phyloP scores from a whole-genome alignment of 1,140 invertebrate species.

The Drosophila varians region DNA sequence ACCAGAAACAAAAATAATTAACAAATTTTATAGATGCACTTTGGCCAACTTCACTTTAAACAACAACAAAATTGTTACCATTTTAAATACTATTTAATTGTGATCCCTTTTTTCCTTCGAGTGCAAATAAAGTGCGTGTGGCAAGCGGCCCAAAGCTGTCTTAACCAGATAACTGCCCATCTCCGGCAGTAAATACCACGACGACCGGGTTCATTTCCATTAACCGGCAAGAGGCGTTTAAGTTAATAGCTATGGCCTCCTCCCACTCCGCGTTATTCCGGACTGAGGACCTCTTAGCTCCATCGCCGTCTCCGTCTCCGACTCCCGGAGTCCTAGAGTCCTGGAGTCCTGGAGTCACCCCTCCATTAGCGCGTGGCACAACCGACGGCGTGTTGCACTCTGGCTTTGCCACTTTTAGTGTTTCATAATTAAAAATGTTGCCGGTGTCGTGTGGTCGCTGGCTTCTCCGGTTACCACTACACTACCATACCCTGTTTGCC shows the following conservation, averaged over 20 bases:
- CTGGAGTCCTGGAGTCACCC: conserved; percentile 13
- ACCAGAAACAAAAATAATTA: no score
- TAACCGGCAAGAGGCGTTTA: conserved; percentile 82
- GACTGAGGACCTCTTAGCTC: neutral
- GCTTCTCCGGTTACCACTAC: conserved; percentile 29
- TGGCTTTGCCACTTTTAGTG: conserved; percentile 83
- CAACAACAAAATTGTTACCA: neutral
- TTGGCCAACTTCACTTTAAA: no score
- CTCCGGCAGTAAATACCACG: conserved; percentile 47
- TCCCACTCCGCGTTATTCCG: conserved; percentile 5
- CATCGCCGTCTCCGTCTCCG: neutral
- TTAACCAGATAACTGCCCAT: conserved; percentile 77
- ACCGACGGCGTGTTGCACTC: conserved; percentile 72
- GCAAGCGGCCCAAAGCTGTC: conserved; percentile 39
- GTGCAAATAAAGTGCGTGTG: conserved; percentile 31
- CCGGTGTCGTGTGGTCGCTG: conserved; percentile 53
- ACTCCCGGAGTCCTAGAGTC: neutral
- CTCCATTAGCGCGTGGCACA: conserved; percentile 35
- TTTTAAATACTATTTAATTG: neutral
- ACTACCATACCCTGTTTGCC: neutral
- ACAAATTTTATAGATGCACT: neutral
- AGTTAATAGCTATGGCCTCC: conserved; percentile 77
- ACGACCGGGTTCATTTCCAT: conserved; percentile 77
- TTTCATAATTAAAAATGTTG: conserved; percentile 83
- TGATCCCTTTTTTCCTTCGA: neutral